Percentiles rank a stretch among this genome's conserved stretches.
phyloP scores from a whole-genome alignment of 2,113 vertebrate species.

The Sula dactylatra region DNA sequence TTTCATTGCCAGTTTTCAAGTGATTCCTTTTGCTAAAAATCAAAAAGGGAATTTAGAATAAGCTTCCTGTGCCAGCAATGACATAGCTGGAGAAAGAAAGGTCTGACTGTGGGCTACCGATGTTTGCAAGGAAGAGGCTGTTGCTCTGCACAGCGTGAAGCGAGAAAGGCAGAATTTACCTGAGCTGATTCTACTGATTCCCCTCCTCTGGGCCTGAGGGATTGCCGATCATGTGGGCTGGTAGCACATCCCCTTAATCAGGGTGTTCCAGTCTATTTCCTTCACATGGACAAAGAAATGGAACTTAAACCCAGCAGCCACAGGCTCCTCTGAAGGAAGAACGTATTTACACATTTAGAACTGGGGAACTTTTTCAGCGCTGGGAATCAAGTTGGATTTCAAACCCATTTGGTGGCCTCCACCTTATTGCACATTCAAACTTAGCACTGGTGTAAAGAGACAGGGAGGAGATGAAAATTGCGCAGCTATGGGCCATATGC shows the following conservation, averaged over 20 bases:
- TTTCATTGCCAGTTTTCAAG: not conserved
- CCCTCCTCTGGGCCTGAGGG: not conserved
- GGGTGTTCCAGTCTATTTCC: not conserved
- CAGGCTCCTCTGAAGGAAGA: not conserved
- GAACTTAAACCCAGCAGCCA: slow-evolving; percentile 8
- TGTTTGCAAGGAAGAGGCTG: slow-evolving; percentile 35
- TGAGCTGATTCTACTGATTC: not conserved
- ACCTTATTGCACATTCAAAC: too few species aligned
- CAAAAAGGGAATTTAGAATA: slow-evolving; percentile 27
- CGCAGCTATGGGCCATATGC: not conserved
- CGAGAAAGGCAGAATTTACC: not conserved
- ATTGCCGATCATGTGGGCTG: not conserved
- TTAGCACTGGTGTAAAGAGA: slow-evolving; percentile 31
- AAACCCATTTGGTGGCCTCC: not conserved
- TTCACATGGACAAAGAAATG: not conserved
- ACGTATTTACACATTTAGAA: not conserved
- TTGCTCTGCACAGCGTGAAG: not conserved
- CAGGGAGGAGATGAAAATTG: slow-evolving; percentile 38
- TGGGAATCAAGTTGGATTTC: not conserved
- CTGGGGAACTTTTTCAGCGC: not conserved
- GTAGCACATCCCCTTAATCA: not conserved
- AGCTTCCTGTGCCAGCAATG: not conserved
- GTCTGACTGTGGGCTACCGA: not conserved
- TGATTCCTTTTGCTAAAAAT: slow-evolving; percentile 4
- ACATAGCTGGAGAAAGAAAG: slow-evolving; percentile 12